Percentiles rank a stretch among this genome's conserved stretches.
phyloP scores from a whole-genome alignment of 2,888 invertebrate species.

The Orchestes rusci region DNA sequence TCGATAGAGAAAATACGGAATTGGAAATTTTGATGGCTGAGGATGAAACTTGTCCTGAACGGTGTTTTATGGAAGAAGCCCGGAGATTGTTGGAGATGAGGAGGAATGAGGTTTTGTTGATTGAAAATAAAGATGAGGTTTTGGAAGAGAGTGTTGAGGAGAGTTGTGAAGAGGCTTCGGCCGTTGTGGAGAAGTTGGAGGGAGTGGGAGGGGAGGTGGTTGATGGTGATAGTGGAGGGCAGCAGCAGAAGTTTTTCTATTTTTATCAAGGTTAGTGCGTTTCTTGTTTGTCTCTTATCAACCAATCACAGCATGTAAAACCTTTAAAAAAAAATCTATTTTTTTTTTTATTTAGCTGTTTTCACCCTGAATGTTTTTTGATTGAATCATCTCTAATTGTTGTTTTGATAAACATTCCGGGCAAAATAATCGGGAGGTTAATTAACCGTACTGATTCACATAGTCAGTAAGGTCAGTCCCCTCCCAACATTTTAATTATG shows the following conservation, averaged over 20 bases:
- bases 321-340: not conserved
- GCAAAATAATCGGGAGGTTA: constrained; percentile 7
- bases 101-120: constrained; percentile 38
- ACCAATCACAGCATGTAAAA: too few species aligned
- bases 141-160: too few species aligned
- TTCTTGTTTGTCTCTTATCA: not conserved
- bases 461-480: constrained; percentile 8
- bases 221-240: too few species aligned
- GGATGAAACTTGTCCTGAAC: constrained; percentile 72
- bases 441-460: constrained; percentile 1
- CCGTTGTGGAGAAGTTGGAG: too few species aligned
- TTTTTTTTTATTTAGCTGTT: not conserved
- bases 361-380: too few species aligned
- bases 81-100: constrained; percentile 58
- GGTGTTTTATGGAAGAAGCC: constrained; percentile 80
- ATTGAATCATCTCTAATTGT: too few species aligned
- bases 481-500: constrained; percentile 1
- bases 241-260: constrained; percentile 68
- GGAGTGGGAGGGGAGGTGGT: too few species aligned
- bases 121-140: too few species aligned
- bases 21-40: constrained; percentile 55
- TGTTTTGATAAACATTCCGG: too few species aligned
- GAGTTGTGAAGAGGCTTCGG: too few species aligned
- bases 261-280: constrained; percentile 71
- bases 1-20: constrained; percentile 66